phyloP scores from a whole-genome alignment of 2,113 vertebrate genomes.

The Daboia siamensis region DNA sequence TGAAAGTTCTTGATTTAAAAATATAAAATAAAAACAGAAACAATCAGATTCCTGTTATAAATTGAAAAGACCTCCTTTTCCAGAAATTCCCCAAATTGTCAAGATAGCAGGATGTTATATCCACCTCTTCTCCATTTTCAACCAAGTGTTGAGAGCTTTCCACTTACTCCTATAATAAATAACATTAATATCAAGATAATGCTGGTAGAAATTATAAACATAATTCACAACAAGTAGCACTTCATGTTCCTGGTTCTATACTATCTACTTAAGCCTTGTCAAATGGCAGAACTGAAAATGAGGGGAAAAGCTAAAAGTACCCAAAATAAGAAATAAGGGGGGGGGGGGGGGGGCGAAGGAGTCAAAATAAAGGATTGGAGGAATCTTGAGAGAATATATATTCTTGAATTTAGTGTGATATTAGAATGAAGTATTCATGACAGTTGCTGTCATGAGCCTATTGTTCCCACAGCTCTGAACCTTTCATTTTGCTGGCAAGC shows the following conservation, averaged over 20 bases:
- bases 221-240: background rate
- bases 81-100: background rate
- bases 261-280: background rate
- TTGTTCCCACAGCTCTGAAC: slow-evolving; percentile 14
- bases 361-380: slow-evolving; percentile 24
- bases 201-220: slow-evolving; percentile 27
- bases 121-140: background rate
- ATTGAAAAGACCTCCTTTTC: background rate
- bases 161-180: background rate
- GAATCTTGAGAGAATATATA: slow-evolving; percentile 50
- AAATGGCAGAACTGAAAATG: slow-evolving; percentile 12
- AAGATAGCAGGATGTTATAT: background rate
- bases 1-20: background rate
- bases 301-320: background rate
- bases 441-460: slow-evolving; percentile 40
- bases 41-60: background rate
- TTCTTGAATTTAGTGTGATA: slow-evolving; percentile 50
- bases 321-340: slow-evolving; percentile 10
- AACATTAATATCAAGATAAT: slow-evolving; percentile 10
- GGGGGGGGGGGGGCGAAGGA: slow-evolving; percentile 28
- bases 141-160: background rate
- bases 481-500: slow-evolving; percentile 41
- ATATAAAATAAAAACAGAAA: background rate
- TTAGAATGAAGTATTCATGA: slow-evolving; percentile 30
- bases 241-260: background rate